Evolutionary conservation across 1,140 invertebrate species (phyloP), one percentile per base, ranked within the genome.

Genomic region (Tetragonula clypearis): DNA sequence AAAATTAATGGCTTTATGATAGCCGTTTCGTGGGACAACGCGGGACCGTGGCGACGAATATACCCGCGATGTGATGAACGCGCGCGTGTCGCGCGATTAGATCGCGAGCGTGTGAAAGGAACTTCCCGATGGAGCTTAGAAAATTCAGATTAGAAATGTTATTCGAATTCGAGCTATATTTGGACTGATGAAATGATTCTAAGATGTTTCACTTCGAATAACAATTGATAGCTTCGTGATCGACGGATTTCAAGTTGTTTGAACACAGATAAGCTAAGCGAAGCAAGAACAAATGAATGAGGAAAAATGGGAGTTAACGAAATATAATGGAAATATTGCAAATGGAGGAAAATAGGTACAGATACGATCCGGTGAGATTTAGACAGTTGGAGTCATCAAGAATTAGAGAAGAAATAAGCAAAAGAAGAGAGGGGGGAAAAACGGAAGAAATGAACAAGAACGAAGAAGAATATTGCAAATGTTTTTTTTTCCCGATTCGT

Each of bases 1-100:
- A 94, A 94, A 94, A 93, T 94, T 94, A 94, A 94, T 94, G 91
- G 93, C 93, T 94, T 94, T 93, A 94, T 94, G 93, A 94, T 94
- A 94, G 93, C 93, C 90, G 88, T 93, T 91, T 91, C 75, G 91
- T 90, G 90, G 91, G 91, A 92, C 90, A 93, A 87, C 26, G 65
- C 82, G 77, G 74, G 87, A 82, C 83, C 68, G 84, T 60, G 12
- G 62, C 55, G 77, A 77, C 56, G 23, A 73, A 55, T 30, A 75
- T 77, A 55, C 78, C 62, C 72, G 73, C 86, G 85, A 83, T 75
- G 84, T 71, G 84, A 86, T 71, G 84, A 86, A 86, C 69, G 68
- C 81, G 80, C 15, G 23, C 17, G 55, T 35, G 23, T 35, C 55
- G n/a, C 49, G 41, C 71, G 49, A 55, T 15, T 71, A 9, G 6